Base-by-base conservation (phyloP, 2,113 vertebrate species). In the Phaethornis superciliosus region DNA sequence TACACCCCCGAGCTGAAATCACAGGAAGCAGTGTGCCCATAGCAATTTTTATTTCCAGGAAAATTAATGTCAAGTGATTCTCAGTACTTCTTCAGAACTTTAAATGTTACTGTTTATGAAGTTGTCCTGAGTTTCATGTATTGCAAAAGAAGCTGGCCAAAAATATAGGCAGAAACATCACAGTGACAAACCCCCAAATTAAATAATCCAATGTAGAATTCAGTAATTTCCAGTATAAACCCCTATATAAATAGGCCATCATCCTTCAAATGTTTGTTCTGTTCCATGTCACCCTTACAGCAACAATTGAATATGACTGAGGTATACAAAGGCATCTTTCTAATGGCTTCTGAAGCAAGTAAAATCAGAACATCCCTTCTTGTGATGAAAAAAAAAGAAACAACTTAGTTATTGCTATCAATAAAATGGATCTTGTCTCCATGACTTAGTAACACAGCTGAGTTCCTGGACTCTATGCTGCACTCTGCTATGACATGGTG, bases 11-110 rank as follows among this genome's bases (percentile, higher is more conserved):
- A 77, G 77, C 84, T 89, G 68, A 88, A 94, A 91, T 46, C 44
- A 87, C 60, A 93, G 84, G 71, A 94, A 95, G 63, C 49, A 44
- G 15, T 12, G 75, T 40, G 58, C 54, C 83, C 92, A 85, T 63
- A 64, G 90, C 63, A 79, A 93, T 91, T 94, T 94, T 86, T 70
- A 92, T 83, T 92, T 85, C 67, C 90, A 93, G 58, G 42, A 94
- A 88, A 92, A 94, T 85, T 68, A 52, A 89, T 69, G 76, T 88
- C 65, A 55, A 69, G 60, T 42, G 63, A 68, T 47, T 87, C 62
- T 14, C 42, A 4, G 30, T 35, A 67, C 46, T 81, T 62, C 79
- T 89, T 89, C 65, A 68, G 33, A 81, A 74, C 15, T 21, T 70
- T 71, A 71, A 95, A 58, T 9, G 42, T 55, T 42, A 62, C 8